phyloP scores from a whole-genome alignment of 1,140 invertebrate species.

The Pectinophora gossypiella region DNA sequence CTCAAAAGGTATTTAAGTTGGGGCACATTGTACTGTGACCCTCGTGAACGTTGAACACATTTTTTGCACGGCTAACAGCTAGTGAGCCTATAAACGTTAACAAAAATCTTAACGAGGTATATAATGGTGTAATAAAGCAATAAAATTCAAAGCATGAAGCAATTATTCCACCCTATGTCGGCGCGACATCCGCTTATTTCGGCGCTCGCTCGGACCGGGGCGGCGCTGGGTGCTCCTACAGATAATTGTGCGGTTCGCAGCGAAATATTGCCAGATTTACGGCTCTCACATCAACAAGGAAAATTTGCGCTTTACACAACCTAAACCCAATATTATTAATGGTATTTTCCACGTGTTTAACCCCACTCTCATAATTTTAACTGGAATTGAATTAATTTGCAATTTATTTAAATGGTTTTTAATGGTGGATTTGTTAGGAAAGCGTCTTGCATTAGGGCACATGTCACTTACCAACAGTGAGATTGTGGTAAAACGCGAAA shows the following conservation, averaged over 20 bases:
- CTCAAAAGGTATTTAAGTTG: background rate
- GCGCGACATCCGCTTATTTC: constrained; percentile 14
- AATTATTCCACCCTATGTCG: constrained; percentile 17
- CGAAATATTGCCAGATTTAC: background rate
- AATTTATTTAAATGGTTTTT: too few species aligned
- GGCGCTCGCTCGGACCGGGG: background rate
- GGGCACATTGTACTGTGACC: background rate
- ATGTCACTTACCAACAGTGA: too few species aligned
- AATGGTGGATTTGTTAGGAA: too few species aligned
- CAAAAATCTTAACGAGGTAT: constrained; percentile 19
- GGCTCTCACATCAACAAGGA: too few species aligned
- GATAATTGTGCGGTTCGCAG: too few species aligned
- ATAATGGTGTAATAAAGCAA: constrained; percentile 15
- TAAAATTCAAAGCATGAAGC: constrained; percentile 21
- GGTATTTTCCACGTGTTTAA: too few species aligned
- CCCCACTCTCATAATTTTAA: too few species aligned
- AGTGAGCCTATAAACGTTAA: constrained; percentile 11
- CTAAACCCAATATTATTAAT: too few species aligned
- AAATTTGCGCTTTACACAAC: too few species aligned
- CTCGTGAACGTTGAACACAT: background rate
- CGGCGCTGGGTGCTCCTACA: background rate
- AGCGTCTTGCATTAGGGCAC: too few species aligned
- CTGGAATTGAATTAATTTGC: too few species aligned
- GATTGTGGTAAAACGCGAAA: too few species aligned
- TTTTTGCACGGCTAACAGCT: constrained; percentile 1